phyloP scores from a whole-genome alignment of 2,113 vertebrate genomes.

The Neotragus moschatus region DNA sequence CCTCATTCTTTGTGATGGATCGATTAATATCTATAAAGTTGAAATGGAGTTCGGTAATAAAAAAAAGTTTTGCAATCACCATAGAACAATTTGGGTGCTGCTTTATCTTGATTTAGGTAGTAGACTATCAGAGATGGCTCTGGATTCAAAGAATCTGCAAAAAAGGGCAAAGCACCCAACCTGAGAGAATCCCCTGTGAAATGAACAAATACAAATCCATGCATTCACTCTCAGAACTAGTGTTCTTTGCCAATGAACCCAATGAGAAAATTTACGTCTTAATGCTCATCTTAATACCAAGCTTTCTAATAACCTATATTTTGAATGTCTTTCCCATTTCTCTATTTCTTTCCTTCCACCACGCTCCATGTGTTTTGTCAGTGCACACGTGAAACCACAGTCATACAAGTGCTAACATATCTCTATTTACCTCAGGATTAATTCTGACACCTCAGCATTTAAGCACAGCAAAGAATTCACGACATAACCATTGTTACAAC shows the following conservation, averaged over 20 bases:
- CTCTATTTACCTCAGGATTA: not conserved
- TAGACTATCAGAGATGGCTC: not conserved
- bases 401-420: not conserved
- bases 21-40: constrained; percentile 63
- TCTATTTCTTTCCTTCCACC: not conserved
- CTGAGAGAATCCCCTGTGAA: not conserved
- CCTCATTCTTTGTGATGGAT: constrained; percentile 45
- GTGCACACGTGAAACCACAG: not conserved
- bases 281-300: not conserved
- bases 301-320: not conserved
- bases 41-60: constrained; percentile 56
- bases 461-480: not conserved
- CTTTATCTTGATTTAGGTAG: constrained; percentile 59
- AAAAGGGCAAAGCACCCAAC: not conserved
- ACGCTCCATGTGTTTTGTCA: not conserved
- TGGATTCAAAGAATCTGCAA: not conserved
- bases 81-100: constrained; percentile 18
- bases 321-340: not conserved
- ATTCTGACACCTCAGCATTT: not conserved
- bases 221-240: not conserved
- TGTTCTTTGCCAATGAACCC: not conserved
- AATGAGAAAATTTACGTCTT: not conserved
- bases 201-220: not conserved
- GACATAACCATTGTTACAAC: not conserved
- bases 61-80: constrained; percentile 26